A percentile compares a stretch with the other conserved stretches of the same genome.
phyloP scores from a whole-genome alignment of 2,888 invertebrate species.

The Caenorhabditis uteleia region DNA sequence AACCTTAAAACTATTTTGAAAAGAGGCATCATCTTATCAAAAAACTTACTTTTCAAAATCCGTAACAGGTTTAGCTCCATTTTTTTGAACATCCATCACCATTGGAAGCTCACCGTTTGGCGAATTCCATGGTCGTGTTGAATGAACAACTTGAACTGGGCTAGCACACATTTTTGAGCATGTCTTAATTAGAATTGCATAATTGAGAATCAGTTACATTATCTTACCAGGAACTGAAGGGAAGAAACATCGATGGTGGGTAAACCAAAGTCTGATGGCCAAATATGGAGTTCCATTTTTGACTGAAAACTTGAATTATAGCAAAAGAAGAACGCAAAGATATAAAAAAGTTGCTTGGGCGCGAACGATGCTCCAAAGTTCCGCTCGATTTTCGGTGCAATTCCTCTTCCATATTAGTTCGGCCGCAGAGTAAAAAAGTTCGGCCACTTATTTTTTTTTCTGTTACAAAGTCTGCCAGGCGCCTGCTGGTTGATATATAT shows the following conservation, averaged over 20 bases:
- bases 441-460: too few relatives aligned
- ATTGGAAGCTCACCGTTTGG: conserved; percentile 72
- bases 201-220: not conserved
- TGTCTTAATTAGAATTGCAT: conserved; percentile 73
- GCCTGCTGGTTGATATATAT: too few relatives aligned
- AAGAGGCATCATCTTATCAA: conserved; percentile 42
- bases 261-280: conserved; percentile 86
- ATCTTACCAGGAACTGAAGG: conserved; percentile 79
- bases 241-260: conserved; percentile 85
- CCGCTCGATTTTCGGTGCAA: not conserved
- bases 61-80: conserved; percentile 47
- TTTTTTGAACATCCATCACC: conserved; percentile 31
- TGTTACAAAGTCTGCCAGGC: too few relatives aligned
- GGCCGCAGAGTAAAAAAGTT: too few relatives aligned
- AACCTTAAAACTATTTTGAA: too few relatives aligned
- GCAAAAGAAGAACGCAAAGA: not conserved
- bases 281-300: conserved; percentile 78
- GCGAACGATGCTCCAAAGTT: conserved; percentile 2
- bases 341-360: not conserved
- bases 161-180: conserved; percentile 81
- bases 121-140: conserved; percentile 78
- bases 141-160: conserved; percentile 78
- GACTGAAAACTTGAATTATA: too few relatives aligned
- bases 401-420: too few relatives aligned
- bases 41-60: conserved; percentile 65